Evolutionary conservation across 2,113 vertebrate genomes (phyloP), one percentile per base, ranked within the genome.

Genomic region (Regulus satrapa): DNA sequence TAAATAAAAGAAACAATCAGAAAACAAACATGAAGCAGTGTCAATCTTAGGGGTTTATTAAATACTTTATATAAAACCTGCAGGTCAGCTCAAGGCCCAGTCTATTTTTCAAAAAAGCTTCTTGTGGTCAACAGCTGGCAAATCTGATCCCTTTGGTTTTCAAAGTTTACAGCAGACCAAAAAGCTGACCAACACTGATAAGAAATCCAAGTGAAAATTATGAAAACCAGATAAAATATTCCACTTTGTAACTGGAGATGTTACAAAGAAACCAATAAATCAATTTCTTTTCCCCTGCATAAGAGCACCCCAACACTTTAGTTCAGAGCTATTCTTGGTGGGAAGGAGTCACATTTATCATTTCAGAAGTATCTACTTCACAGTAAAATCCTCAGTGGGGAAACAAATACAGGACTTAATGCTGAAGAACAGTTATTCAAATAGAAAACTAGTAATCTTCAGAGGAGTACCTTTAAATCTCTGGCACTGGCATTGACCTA

Each of bases 321-420:
- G 34, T 40, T 86, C 56, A 69, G 38, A 78, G 64, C 40, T 75
- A 23, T 56, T 91, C 76, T 72, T 82, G 18, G 29, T 6, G 7
- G 55, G 20, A 49, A 90, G 12, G 12, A 21, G 34, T 40, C 41
- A 55, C 71, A 66, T 56, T 81, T 69, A 18, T 34, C 31, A 73
- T 71, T 91, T 80, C 78, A 73, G 66, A 89, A 88, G 41, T 54
- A 73, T 32, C 18, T 41, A 31, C 79, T 91, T 63, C 74, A 79
- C 62, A 82, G 62, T 19, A 61, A 93, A 82, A 72, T 46, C 49
- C 63, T 72, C 55, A 73, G 32, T 29, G 21, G 19, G 17, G 20
- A 31, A 73, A 82, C 10, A 82, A 84, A 91, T 48, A 54, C 83
- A 85, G 36, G 43, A 73, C 17, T 78, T 31, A 29, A 8, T 21